Base-by-base conservation (phyloP, 2,113 vertebrate genomes). In the Callospermophilus lateralis region DNA sequence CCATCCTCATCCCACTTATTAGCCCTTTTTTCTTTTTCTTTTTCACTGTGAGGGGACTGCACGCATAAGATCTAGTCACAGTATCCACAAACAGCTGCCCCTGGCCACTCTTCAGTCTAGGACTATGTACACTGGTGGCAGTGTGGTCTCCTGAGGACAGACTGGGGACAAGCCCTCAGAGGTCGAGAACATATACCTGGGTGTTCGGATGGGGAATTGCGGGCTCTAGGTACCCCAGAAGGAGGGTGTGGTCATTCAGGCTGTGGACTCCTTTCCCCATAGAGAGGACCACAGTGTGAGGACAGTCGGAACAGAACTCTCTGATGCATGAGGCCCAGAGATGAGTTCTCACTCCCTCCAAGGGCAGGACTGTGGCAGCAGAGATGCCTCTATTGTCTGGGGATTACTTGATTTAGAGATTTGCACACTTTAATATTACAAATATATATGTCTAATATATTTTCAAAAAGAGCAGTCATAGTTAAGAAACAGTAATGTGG, bases 401-500 rank as follows among this genome's bases (percentile, higher is more conserved):
- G 6, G 0, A 30, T 22, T 63, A 73, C 51, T 81, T 84, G 68
- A 89, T 39, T 81, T 37, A 3, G 53, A 89, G 12, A 70, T 70
- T 19, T 70, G n/a, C 16, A 84, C 78, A 72, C 6, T 63, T 80
- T 45, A 61, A 86, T 90, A 20, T 58, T 58, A 92, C 68, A 94
- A 26, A 51, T 9, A 45, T 28, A 42, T 19, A 77, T 65, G 20
- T 53, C 34, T 61, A 87, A 89, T 91, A n/a, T 74, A 28, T 53
- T 78, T 58, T 84, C 45, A 96, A 70, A 76, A 72, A 97, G 15
- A 81, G 34, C 20, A 83, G 2, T 53, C 78, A 45, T 88, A 90
- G 53, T 92, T 95, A 61, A 93, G 28, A 95, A 94, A 80, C 0
- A 42, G 61, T 63, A 63, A 45, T 76, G 24, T 26, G n/a, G 26